phyloP scores from a whole-genome alignment of 2,113 vertebrate genomes.

The Pseudopodoces humilis region DNA sequence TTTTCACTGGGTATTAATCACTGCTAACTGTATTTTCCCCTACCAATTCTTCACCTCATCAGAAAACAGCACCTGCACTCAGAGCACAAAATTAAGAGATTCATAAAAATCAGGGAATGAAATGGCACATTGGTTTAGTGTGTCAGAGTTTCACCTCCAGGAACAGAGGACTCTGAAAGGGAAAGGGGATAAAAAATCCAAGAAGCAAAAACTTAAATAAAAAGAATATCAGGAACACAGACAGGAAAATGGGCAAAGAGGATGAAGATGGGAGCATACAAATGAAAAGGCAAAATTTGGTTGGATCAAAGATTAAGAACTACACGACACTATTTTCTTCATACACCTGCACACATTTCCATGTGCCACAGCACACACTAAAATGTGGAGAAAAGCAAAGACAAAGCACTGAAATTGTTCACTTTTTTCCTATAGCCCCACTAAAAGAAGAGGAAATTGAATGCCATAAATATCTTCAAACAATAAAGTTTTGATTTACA shows the following conservation, averaged over 20 bases:
- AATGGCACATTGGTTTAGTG: constrained; percentile 38
- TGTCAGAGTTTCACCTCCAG: constrained; percentile 10
- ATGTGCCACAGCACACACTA: background rate
- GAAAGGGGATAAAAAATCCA: fast-evolving
- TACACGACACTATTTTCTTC: background rate
- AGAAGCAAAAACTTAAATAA: background rate
- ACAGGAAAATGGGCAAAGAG: background rate
- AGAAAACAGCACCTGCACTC: constrained; percentile 49
- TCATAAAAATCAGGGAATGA: constrained; percentile 42
- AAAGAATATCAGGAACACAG: background rate
- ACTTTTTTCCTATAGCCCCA: background rate
- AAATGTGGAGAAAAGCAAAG: background rate
- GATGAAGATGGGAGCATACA: background rate
- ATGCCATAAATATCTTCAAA: constrained; percentile 28
- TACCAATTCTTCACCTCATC: constrained; percentile 41
- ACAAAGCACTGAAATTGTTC: background rate
- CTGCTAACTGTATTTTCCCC: constrained; percentile 16
- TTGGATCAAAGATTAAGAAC: background rate
- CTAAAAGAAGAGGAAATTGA: constrained; percentile 24
- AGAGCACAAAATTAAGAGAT: constrained; percentile 29
- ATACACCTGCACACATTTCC: background rate
- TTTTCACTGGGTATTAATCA: constrained; percentile 69
- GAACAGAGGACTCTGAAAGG: background rate
- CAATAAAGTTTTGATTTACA: constrained; percentile 18
- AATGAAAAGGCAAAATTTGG: background rate